Evolutionary conservation across 2,888 invertebrate species (phyloP), one percentile per base, ranked within the genome.

Genomic region (Dusona sp.): DNA sequence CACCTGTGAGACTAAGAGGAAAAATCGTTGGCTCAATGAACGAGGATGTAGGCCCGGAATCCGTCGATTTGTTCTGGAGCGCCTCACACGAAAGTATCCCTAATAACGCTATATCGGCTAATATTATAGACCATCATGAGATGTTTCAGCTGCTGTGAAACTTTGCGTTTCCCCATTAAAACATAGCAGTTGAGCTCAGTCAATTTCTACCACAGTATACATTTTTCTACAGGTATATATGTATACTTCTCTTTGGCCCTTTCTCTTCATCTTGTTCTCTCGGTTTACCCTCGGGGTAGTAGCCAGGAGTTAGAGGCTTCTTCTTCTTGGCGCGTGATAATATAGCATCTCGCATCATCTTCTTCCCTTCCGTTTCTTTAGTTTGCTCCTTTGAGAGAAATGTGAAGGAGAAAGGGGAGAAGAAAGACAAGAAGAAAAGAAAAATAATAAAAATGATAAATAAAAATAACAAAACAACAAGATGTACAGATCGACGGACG

Each of bases 281-380:
- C 11, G 36, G 42, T 75, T 73, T 79, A 45, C 81, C 83, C 87
- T 74, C 61, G 51, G 73, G 85, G 85, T 83, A 78, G 13, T 33
- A 29, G 54, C 3, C 65, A 57, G 54, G 38, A 73, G 54, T 22
- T 65, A 57, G 67, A 82, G 67, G 82, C 67, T 57, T 48, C 78
- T 78, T 36, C 78, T 84, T 79, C 38, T 54, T 75, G 61, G 83
- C 80, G 29, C 75, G 79, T 64, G 79, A 68, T 79, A 84, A 79
- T 79, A 79, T 73, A 79, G 73, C 57, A 57, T 79, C 68, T 75
- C 68, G 75, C 42, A 84, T 84, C 79, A 73, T 74, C 51, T 57
- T 74, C 72, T 65, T 77, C 83, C 79, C 74, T 74, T 79, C 73
- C 83, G 78, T 79, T 79, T 79, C 83, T 84, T 74, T 61, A 73